These are phyloP conservation scores for Probaryconus sp. DNA, from an alignment of 1,140 invertebrate genomes.

Conservation along the genomic window DNA sequence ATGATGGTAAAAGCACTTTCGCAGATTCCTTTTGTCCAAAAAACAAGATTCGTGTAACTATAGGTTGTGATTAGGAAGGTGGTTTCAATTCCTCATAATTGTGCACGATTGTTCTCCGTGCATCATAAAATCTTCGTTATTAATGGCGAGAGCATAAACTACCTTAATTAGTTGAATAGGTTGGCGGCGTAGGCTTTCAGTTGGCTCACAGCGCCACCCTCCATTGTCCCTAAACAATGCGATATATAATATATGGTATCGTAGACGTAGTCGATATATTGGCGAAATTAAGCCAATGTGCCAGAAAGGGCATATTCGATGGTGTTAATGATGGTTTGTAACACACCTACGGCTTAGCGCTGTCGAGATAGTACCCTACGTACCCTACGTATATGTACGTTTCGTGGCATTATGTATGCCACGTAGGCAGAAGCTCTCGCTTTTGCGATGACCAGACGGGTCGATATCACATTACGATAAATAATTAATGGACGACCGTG, in stretches of 20 bases:
- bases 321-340: constrained; percentile 68
- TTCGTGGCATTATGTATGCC: constrained; percentile 37
- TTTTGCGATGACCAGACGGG: constrained; percentile 69
- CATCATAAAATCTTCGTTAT: too few relatives aligned
- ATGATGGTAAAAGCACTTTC: too few relatives aligned
- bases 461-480: constrained; percentile 77
- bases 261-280: constrained; percentile 55
- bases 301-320: constrained; percentile 63
- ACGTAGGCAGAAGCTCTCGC: constrained; percentile 58
- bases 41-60: too few relatives aligned
- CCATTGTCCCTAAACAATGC: constrained; percentile 57
- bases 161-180: constrained; percentile 25
- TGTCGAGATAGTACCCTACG: constrained; percentile 52
- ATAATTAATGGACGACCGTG: constrained; percentile 72
- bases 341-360: constrained; percentile 53
- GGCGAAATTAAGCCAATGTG: constrained; percentile 61
- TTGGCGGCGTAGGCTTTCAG: constrained; percentile 39
- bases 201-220: constrained; percentile 21
- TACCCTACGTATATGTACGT: too few relatives aligned
- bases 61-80: too few relatives aligned
- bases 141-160: not conserved
- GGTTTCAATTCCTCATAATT: too few relatives aligned
- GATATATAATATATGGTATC: constrained; percentile 59
- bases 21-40: too few relatives aligned
- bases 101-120: too few relatives aligned